phyloP scores from a whole-genome alignment of 2,797 vertebrate species.

The Eurystomus glaucurus region DNA sequence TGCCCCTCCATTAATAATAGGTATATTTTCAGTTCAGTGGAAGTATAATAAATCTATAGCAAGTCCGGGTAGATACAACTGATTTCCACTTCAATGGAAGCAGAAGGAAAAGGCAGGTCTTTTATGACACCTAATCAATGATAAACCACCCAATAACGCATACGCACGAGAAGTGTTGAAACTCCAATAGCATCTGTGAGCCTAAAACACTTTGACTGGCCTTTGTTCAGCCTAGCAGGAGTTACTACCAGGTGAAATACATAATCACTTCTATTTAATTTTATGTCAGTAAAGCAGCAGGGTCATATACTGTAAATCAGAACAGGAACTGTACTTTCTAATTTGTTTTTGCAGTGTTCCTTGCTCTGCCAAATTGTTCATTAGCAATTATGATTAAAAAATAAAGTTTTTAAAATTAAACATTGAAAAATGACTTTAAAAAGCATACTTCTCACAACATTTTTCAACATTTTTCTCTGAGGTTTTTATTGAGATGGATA shows the following conservation, averaged over 20 bases:
- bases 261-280: neutral
- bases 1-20: neutral
- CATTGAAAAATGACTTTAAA: neutral
- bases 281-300: neutral
- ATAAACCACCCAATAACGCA: neutral
- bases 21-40: neutral
- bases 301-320: accelerated
- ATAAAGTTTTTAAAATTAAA: neutral
- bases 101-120: neutral
- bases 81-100: neutral
- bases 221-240: neutral
- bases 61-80: neutral
- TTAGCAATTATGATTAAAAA: neutral
- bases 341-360: neutral
- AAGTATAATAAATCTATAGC: neutral
- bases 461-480: neutral
- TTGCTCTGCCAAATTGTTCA: neutral
- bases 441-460: neutral
- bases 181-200: accelerated
- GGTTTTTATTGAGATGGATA: neutral
- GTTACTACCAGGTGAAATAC: neutral
- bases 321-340: neutral
- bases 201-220: neutral
- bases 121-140: neutral
- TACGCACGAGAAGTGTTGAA: neutral